These are phyloP conservation scores for Ranitomeya imitator DNA, from an alignment of 2,113 vertebrate genomes.

Conservation along the genomic window DNA sequence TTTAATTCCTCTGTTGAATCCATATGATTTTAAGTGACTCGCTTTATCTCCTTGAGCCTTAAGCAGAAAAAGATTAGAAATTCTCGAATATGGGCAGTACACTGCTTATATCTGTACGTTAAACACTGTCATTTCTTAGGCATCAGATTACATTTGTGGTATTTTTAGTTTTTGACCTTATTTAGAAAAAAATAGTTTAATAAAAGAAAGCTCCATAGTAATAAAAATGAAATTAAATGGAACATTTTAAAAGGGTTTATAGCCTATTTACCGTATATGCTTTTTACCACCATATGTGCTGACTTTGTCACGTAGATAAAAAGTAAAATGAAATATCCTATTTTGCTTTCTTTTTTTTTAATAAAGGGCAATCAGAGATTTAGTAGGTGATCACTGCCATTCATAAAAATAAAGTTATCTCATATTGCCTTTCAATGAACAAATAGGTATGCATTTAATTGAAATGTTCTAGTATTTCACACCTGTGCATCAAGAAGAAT, in stretches of 20 bases:
- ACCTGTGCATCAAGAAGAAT: no score
- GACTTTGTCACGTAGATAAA: not conserved
- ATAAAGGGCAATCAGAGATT: not conserved
- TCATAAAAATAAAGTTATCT: not conserved
- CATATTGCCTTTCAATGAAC: not conserved
- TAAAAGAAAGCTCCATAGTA: not conserved
- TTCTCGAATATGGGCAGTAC: not conserved
- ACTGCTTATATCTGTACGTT: slow-evolving; percentile 16
- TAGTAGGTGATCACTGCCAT: not conserved
- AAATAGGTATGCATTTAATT: not conserved
- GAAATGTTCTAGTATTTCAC: not conserved
- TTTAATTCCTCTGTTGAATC: slow-evolving; percentile 36
- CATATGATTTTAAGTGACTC: slow-evolving; percentile 29
- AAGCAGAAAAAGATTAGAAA: slow-evolving; percentile 26
- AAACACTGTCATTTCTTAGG: not conserved
- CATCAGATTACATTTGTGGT: not conserved
- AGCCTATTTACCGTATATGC: not conserved
- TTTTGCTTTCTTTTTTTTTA: not conserved
- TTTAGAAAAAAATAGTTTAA: not conserved
- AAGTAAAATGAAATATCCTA: not conserved
- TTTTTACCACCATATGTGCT: not conserved
- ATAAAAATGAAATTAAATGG: not conserved
- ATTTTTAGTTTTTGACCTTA: not conserved
- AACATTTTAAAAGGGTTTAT: not conserved
- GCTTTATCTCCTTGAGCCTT: slow-evolving; percentile 23